phyloP scores from a whole-genome alignment of 2,113 vertebrate species.

The Vombatus ursinus region DNA sequence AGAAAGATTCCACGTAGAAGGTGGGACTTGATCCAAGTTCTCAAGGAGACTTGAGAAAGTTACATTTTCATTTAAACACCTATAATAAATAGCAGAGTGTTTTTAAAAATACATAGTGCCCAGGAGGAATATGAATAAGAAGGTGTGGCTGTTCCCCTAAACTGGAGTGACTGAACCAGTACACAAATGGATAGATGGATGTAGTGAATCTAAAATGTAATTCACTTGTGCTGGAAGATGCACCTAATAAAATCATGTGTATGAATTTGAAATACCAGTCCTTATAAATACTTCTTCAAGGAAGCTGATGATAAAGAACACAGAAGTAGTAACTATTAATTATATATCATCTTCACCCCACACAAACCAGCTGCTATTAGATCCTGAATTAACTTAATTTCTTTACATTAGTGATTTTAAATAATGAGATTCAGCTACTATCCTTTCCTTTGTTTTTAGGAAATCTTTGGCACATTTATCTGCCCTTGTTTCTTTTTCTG shows the following conservation, averaged over 20 bases:
- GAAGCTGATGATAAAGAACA: neutral
- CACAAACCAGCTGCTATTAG: slow-evolving; percentile 48
- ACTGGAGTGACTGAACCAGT: neutral
- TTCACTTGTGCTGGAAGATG: neutral
- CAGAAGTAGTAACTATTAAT: slow-evolving; percentile 53
- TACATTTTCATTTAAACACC: neutral
- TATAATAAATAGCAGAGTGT: neutral
- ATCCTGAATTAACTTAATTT: slow-evolving; percentile 69
- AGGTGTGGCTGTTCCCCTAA: neutral
- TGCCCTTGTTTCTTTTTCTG: slow-evolving; percentile 48
- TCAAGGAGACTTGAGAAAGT: neutral
- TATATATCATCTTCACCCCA: slow-evolving; percentile 26
- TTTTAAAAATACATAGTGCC: slow-evolving; percentile 24
- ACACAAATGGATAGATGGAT: neutral
- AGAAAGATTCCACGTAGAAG: neutral
- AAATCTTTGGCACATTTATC: slow-evolving; percentile 41
- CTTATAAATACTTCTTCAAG: slow-evolving; percentile 42
- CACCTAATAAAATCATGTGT: neutral
- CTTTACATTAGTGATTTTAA: slow-evolving; percentile 55
- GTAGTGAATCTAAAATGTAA: neutral
- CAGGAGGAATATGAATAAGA: neutral
- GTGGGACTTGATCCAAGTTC: neutral
- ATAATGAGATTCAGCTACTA: slow-evolving; percentile 33
- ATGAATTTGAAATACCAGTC: slow-evolving; percentile 3
- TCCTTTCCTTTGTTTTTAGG: slow-evolving; percentile 20